Percentiles rank a stretch among this genome's conserved stretches.
Evolutionary conservation across 2,797 vertebrate genomes (phyloP).

Genomic region (Gymnoscopelus microlampas): DNA sequence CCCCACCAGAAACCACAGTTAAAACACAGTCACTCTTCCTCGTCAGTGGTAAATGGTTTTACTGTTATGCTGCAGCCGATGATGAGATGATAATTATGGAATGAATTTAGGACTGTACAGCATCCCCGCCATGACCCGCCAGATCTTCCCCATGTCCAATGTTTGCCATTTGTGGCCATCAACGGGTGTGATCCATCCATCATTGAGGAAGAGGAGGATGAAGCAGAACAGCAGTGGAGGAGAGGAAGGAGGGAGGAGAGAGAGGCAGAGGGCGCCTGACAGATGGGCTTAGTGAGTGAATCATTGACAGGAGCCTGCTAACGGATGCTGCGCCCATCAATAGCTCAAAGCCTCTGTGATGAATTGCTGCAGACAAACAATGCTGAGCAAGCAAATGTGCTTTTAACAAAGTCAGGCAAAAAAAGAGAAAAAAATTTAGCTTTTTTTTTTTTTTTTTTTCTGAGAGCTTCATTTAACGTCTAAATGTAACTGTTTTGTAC

Average conservation of each 20-base stretch:
- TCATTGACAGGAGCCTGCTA: slow-evolving; percentile 86
- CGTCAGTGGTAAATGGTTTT: slow-evolving; percentile 39
- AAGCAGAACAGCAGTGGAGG: slow-evolving; percentile 54
- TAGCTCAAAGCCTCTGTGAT: slow-evolving; percentile 85
- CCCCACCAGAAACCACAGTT: slow-evolving; percentile 57
- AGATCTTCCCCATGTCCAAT: slow-evolving; percentile 46
- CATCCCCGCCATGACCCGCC: slow-evolving; percentile 26
- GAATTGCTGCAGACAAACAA: slow-evolving; percentile 87
- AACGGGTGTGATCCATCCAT: slow-evolving; percentile 67
- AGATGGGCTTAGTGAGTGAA: slow-evolving; percentile 84
- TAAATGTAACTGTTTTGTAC: slow-evolving; percentile 5
- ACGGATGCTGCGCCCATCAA: slow-evolving; percentile 85
- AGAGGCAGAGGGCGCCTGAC: slow-evolving; percentile 54
- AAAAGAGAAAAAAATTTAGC: slow-evolving; percentile 64
- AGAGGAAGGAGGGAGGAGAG: neutral
- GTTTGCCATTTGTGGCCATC: slow-evolving; percentile 57
- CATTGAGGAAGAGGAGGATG: slow-evolving; percentile 75
- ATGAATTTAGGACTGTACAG: slow-evolving; percentile 43
- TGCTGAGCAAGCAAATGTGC: slow-evolving; percentile 85
- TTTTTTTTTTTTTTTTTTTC: slow-evolving; percentile 28
- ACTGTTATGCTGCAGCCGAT: slow-evolving; percentile 50
- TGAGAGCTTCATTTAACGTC: slow-evolving; percentile 28
- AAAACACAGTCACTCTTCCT: slow-evolving; percentile 10
- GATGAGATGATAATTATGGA: slow-evolving; percentile 47
- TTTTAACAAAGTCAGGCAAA: slow-evolving; percentile 82